These are phyloP conservation scores for Rhinoderma darwinii DNA, from an alignment of 2,113 vertebrate genomes.

Conservation along the genomic window DNA sequence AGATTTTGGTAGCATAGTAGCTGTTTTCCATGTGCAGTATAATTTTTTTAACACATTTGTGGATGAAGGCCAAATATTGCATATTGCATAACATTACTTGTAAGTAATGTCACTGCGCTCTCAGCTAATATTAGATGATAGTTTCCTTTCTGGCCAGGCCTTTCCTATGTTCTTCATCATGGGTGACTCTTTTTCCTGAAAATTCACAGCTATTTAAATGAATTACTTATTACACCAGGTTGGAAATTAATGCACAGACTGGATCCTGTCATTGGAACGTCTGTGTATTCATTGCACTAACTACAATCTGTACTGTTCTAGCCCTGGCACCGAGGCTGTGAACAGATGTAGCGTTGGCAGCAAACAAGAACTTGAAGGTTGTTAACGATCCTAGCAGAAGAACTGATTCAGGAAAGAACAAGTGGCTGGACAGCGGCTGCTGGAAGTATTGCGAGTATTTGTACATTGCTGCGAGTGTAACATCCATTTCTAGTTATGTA, in stretches of 20 bases:
- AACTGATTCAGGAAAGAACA: slow-evolving; percentile 25
- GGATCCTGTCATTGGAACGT: slow-evolving; percentile 51
- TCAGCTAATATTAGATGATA: background rate
- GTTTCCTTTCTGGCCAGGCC: background rate
- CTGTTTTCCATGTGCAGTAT: too few species aligned
- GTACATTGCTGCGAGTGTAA: background rate
- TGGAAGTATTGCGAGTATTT: too few species aligned
- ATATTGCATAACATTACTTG: background rate
- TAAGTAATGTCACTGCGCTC: background rate
- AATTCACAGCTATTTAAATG: background rate
- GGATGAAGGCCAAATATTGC: too few species aligned
- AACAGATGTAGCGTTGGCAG: slow-evolving; percentile 55
- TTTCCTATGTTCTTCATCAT: slow-evolving; percentile 11
- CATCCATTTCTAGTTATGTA: background rate
- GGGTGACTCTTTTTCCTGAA: slow-evolving; percentile 7
- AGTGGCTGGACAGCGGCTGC: slow-evolving; percentile 8
- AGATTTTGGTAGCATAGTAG: too few species aligned
- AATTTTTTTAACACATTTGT: too few species aligned
- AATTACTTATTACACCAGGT: slow-evolving; percentile 39
- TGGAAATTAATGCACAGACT: slow-evolving; percentile 46
- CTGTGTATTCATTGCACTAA: slow-evolving; percentile 52
- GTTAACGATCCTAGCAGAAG: slow-evolving; percentile 32
- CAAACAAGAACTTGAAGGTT: slow-evolving; percentile 30
- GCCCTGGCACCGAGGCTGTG: slow-evolving; percentile 40
- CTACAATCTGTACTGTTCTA: slow-evolving; percentile 51